These are phyloP conservation scores for Pelosia muscerda DNA, from an alignment of 2,888 invertebrate genomes.

Conservation along the genomic window DNA sequence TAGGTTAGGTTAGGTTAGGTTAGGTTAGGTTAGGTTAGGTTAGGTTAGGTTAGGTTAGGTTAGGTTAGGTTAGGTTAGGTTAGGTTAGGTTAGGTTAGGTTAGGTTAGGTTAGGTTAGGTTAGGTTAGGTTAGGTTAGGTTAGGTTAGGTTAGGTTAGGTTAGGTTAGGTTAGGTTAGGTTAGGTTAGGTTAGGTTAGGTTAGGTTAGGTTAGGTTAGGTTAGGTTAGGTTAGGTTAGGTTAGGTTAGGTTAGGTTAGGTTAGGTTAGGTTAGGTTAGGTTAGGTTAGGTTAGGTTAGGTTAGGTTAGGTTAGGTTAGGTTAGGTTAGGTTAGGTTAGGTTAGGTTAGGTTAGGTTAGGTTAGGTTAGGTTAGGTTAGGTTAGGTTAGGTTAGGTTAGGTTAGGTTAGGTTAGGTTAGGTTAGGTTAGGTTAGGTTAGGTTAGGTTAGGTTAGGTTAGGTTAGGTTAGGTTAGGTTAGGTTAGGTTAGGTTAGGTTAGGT, in stretches of 20 bases:
- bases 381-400: constrained; percentile 13
- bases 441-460: constrained; percentile 13
- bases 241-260: constrained; percentile 13
- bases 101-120: constrained; percentile 12
- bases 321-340: constrained; percentile 13
- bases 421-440: constrained; percentile 13
- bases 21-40: constrained; percentile 13
- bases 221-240: constrained; percentile 13
- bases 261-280: constrained; percentile 13
- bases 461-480: constrained; percentile 13
- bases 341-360: constrained; percentile 13
- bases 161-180: constrained; percentile 13
- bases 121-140: constrained; percentile 13
- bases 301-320: constrained; percentile 13
- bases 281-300: constrained; percentile 13
- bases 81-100: not conserved
- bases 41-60: constrained; percentile 15
- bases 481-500: constrained; percentile 13
- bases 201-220: constrained; percentile 13
- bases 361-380: constrained; percentile 13
- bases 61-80: not conserved
- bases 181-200: constrained; percentile 13
- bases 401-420: constrained; percentile 13
- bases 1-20: constrained; percentile 13
- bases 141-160: constrained; percentile 13